Base-by-base conservation (phyloP, 2,888 invertebrate species). In the Drosophila diplacantha region DNA sequence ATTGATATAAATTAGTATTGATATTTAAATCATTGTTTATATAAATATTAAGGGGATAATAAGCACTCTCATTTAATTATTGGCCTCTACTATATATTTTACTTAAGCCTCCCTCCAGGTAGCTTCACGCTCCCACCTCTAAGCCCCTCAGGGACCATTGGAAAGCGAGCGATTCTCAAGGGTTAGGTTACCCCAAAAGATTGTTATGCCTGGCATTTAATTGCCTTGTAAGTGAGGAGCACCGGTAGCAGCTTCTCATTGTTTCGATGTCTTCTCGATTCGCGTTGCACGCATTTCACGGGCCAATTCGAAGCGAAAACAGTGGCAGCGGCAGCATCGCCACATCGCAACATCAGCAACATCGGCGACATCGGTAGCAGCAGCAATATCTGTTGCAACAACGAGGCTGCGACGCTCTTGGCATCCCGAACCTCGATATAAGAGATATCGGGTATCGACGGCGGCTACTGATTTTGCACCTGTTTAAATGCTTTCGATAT, bases 201-300 rank as follows among this genome's bases (percentile, higher is more conserved):
- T 79, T 79, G 83, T 79, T 79, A 83, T 83, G 83, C 81, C 71
- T 81, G 83, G 80, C 71, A 81, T 81, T 84, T 81, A 84, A 84
- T 84, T 81, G 80, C 83, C 83, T 84, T 81, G 81, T 81, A 80
- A 84, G 75, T 76, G 76, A 66, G 76, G 69, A 67, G 61, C 72
- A 70, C 68, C 79, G 61, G 79, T 73, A 75, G 73, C 81, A 54
- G 81, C 67, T 72, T 67, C 73, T 73, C 75, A 66, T 66, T 66
- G 66, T 66, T 59, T 66, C 69, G 72, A 38, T 59, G 63, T 59
- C 57, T 58, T 59, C 63, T 50, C 71, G 60, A 44, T 39, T 74
- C 77, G 75, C 81, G 81, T 84, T 81, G 84, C 83, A 84, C 81
- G 84, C 84, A 84, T 81, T 81, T 77, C 73, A 70, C 62, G 51